phyloP scores from a whole-genome alignment of 2,888 invertebrate species.

The Spisula solida region DNA sequence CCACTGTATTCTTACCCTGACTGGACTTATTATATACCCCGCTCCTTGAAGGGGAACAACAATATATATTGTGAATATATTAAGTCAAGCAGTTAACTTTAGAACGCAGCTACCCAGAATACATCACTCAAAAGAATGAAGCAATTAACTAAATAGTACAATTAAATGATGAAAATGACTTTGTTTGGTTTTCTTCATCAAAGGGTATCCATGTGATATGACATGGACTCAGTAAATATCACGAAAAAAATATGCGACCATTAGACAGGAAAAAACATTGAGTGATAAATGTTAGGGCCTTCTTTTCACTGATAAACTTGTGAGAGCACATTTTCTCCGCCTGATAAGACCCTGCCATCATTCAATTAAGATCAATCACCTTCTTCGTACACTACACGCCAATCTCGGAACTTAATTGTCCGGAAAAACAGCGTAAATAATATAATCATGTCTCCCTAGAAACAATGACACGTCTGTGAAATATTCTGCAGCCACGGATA shows the following conservation, averaged over 20 bases:
- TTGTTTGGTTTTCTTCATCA: neutral
- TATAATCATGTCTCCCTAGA: constrained; percentile 63
- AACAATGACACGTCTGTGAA: constrained; percentile 47
- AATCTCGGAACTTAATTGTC: constrained; percentile 66
- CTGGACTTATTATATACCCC: too few relatives aligned
- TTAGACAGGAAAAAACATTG: neutral
- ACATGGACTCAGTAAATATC: neutral
- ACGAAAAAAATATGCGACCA: neutral
- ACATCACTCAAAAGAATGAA: neutral
- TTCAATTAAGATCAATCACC: constrained; percentile 62
- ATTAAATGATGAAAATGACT: neutral
- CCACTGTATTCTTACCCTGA: too few relatives aligned
- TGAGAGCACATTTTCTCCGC: constrained; percentile 51
- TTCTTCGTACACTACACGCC: constrained; percentile 32
- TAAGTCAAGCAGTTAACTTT: too few relatives aligned
- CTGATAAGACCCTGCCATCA: constrained; percentile 53
- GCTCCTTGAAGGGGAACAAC: too few relatives aligned
- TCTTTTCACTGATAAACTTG: constrained; percentile 37
- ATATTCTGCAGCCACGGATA: neutral
- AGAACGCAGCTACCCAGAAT: neutral
- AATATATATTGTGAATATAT: too few relatives aligned
- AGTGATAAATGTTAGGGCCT: constrained; percentile 42
- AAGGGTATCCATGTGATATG: neutral
- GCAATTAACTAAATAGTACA: neutral
- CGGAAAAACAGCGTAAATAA: constrained; percentile 58